Percentiles rank a stretch among this genome's conserved stretches.
phyloP scores from a whole-genome alignment of 2,888 invertebrate genomes.

The Patella ulyssiponensis region DNA sequence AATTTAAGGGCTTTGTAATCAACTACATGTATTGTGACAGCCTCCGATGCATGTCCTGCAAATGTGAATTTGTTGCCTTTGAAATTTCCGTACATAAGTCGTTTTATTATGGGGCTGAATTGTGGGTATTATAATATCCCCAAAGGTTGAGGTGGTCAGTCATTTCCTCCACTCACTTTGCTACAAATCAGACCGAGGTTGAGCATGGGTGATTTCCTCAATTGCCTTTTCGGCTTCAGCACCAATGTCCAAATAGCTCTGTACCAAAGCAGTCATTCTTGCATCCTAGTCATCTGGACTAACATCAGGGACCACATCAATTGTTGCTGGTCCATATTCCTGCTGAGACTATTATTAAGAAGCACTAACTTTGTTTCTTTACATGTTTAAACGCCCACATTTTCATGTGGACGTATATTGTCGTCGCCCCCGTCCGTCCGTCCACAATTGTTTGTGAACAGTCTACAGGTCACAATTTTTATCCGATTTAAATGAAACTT shows the following conservation, averaged over 20 bases:
- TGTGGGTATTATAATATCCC: slow-evolving; percentile 18
- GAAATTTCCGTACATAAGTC: background rate
- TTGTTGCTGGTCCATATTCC: slow-evolving; percentile 14
- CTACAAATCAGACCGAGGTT: slow-evolving; percentile 23
- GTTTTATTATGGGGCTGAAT: background rate
- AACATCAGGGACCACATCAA: slow-evolving; percentile 22
- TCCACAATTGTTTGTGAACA: too few species aligned
- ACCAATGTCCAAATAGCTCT: background rate
- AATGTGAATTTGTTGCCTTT: slow-evolving; percentile 2
- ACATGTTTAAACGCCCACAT: too few species aligned
- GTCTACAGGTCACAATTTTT: too few species aligned
- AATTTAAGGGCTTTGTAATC: background rate
- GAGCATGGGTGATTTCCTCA: slow-evolving; percentile 17
- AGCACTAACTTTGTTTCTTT: background rate
- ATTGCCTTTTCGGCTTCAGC: slow-evolving; percentile 15
- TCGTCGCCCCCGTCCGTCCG: too few species aligned
- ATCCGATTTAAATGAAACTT: too few species aligned
- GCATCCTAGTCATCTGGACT: background rate
- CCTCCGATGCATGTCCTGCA: too few species aligned
- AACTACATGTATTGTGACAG: background rate
- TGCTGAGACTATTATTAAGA: slow-evolving; percentile 22
- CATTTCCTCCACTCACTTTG: slow-evolving; percentile 23
- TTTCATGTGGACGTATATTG: too few species aligned
- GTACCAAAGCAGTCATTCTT: background rate
- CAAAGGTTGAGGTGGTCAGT: slow-evolving; percentile 30